phyloP scores from a whole-genome alignment of 1,140 invertebrate genomes.

The Apis dorsata region DNA sequence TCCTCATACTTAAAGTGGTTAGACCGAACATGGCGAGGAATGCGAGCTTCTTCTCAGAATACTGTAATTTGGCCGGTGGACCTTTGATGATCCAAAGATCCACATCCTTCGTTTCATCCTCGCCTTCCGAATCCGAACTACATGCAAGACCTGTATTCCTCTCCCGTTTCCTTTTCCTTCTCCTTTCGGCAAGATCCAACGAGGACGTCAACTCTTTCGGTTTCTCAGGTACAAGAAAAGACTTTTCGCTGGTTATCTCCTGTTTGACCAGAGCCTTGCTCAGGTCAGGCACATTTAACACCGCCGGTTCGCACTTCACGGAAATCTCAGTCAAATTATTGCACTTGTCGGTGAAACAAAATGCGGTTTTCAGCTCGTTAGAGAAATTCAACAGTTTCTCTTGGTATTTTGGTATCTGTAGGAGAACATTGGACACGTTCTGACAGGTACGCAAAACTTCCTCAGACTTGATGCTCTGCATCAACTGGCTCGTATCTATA shows the following conservation, averaged over 20 bases:
- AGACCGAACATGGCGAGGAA: conserved; percentile 79
- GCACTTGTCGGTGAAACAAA: conserved; percentile 74
- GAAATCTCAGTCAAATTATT: conserved; percentile 73
- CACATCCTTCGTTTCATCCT: conserved; percentile 71
- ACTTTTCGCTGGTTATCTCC: conserved; percentile 49
- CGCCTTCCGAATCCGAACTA: conserved; percentile 77
- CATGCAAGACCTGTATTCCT: conserved; percentile 59
- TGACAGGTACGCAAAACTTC: conserved; percentile 76
- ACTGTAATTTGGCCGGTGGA: conserved; percentile 77
- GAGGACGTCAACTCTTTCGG: conserved; percentile 72
- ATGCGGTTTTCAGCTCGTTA: conserved; percentile 66
- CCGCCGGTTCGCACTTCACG: conserved; percentile 71
- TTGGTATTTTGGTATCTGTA: conserved; percentile 78
- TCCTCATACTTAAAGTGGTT: conserved; percentile 76
- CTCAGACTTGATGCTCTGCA: conserved; percentile 76
- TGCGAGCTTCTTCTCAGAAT: conserved; percentile 76
- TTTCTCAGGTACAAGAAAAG: conserved; percentile 65
- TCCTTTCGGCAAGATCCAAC: conserved; percentile 76
- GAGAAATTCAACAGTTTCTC: conserved; percentile 76
- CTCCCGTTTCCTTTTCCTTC: conserved; percentile 72
- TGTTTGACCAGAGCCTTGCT: conserved; percentile 71
- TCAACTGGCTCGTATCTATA: conserved; percentile 63
- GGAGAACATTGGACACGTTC: conserved; percentile 75
- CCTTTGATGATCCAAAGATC: conserved; percentile 79
- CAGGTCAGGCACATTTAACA: conserved; percentile 77